Evolutionary conservation across 2,888 invertebrate genomes (phyloP).

Genomic region (Antheraea assamensis): DNA sequence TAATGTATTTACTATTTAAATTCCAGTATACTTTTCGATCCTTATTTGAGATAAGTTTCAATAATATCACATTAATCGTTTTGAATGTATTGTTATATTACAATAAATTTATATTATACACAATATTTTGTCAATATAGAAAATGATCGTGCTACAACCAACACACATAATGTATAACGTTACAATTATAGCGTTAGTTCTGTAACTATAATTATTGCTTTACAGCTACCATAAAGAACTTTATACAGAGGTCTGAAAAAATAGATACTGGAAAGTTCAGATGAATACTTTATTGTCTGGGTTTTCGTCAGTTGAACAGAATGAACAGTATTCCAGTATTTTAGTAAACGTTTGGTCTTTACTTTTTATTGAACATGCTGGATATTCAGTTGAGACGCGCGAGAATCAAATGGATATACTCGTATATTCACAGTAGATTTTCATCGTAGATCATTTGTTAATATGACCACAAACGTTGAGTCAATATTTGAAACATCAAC

Average conservation of each 20-base stretch:
- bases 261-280: constrained; percentile 2
- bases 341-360: not conserved
- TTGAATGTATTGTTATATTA: not conserved
- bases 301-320: not conserved
- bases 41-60: not conserved
- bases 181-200: not conserved
- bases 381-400: too few relatives aligned
- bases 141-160: not conserved
- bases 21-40: not conserved
- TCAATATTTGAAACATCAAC: too few relatives aligned
- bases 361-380: not conserved
- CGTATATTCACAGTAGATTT: too few relatives aligned
- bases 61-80: not conserved
- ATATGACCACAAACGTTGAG: too few relatives aligned
- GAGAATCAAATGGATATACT: too few relatives aligned
- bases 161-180: not conserved
- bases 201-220: not conserved
- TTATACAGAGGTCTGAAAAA: constrained; percentile 1
- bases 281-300: not conserved
- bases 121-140: not conserved
- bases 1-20: not conserved
- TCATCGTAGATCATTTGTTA: too few relatives aligned
- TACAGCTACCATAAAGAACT: not conserved
- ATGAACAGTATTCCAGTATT: not conserved
- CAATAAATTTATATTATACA: too few relatives aligned